phyloP scores from a whole-genome alignment of 2,797 vertebrate species.

The Erethizon dorsatum region DNA sequence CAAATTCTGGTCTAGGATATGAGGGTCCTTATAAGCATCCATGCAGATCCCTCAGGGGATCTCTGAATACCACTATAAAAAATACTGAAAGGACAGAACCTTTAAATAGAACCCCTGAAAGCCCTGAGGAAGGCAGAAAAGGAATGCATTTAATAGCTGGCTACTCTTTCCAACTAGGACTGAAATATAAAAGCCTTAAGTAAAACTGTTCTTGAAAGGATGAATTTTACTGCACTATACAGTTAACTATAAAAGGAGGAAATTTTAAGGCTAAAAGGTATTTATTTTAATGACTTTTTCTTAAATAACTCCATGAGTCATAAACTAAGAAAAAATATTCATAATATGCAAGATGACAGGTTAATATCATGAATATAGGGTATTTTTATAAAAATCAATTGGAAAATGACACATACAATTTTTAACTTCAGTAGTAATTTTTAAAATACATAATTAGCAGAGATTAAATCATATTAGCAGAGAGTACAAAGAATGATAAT shows the following conservation, averaged over 20 bases:
- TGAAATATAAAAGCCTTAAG: slow-evolving; percentile 72
- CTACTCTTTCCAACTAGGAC: slow-evolving; percentile 63
- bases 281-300: slow-evolving; percentile 76
- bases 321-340: slow-evolving; percentile 78
- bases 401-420: slow-evolving; percentile 65
- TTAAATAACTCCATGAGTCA: slow-evolving; percentile 70
- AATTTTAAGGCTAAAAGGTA: slow-evolving; percentile 66
- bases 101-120: slow-evolving; percentile 79
- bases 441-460: slow-evolving; percentile 69
- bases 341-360: slow-evolving; percentile 63
- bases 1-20: slow-evolving; percentile 12
- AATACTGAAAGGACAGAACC: slow-evolving; percentile 69
- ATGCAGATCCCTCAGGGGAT: slow-evolving; percentile 52
- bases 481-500: slow-evolving; percentile 70
- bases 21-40: slow-evolving; percentile 50
- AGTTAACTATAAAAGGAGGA: slow-evolving; percentile 60
- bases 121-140: slow-evolving; percentile 69
- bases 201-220: slow-evolving; percentile 72
- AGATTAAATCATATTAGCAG: slow-evolving; percentile 71
- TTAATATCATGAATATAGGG: slow-evolving; percentile 64
- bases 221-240: slow-evolving; percentile 54
- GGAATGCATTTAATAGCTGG: slow-evolving; percentile 71
- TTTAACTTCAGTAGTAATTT: slow-evolving; percentile 59
- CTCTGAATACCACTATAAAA: slow-evolving; percentile 67
- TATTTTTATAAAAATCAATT: slow-evolving; percentile 75